phyloP scores from a whole-genome alignment of 2,113 vertebrate species.

The Rhadina sibilatrix region DNA sequence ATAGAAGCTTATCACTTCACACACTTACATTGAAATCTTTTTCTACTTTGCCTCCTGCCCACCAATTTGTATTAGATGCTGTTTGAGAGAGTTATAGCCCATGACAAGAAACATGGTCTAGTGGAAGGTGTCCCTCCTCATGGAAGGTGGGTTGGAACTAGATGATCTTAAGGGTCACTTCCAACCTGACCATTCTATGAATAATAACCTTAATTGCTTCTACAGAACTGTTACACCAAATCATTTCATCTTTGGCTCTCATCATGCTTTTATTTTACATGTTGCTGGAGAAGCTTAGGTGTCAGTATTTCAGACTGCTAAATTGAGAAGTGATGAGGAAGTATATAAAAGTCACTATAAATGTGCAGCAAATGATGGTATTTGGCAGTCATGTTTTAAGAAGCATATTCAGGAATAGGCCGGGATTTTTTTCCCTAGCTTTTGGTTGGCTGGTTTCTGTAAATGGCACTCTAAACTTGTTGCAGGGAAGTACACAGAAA shows the following conservation, averaged over 20 bases:
- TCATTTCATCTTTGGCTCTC: neutral
- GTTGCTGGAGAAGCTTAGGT: neutral
- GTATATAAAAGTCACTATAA: neutral
- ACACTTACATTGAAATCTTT: neutral
- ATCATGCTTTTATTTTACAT: neutral
- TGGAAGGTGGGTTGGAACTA: neutral
- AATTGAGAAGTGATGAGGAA: neutral
- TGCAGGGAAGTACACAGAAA: neutral
- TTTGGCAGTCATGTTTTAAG: neutral
- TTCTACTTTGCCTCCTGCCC: neutral
- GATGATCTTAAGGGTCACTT: neutral
- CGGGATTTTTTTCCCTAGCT: neutral
- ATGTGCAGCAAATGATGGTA: neutral
- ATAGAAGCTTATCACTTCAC: neutral
- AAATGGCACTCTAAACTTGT: neutral
- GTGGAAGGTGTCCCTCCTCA: neutral
- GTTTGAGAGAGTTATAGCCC: neutral
- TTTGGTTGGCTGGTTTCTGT: neutral
- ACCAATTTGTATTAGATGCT: neutral
- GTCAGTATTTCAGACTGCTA: neutral
- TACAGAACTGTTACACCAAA: neutral
- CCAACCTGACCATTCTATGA: neutral
- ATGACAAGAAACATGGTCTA: neutral
- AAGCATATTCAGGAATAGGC: neutral
- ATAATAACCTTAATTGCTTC: neutral